Evolutionary conservation across 1,140 invertebrate genomes (phyloP).

Genomic region (Drepana arcuata): DNA sequence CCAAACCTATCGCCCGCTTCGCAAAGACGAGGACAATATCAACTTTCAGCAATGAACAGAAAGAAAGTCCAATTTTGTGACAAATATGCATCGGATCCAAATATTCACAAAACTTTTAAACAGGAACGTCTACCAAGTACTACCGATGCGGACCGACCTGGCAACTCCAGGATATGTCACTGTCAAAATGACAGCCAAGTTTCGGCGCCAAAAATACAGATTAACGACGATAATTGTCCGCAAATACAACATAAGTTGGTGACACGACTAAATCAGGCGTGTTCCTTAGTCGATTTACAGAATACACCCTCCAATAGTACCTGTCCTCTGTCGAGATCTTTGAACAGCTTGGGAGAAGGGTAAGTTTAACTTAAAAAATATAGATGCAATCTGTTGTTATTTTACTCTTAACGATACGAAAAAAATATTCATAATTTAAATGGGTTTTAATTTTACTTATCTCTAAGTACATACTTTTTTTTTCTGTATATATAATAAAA

Average conservation of each 20-base stretch:
- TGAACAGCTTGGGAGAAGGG: conserved; percentile 36
- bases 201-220: conserved; percentile 25
- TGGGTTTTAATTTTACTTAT: no score
- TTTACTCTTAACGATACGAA: neutral
- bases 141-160: conserved; percentile 3
- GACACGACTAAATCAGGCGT: conserved; percentile 35
- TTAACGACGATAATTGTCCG: conserved; percentile 17
- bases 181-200: conserved; percentile 19
- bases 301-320: conserved; percentile 21
- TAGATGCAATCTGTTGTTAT: neutral
- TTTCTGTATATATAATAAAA: neutral
- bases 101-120: conserved; percentile 25
- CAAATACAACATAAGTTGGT: conserved; percentile 39
- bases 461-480: no score
- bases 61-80: conserved; percentile 35
- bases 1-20: conserved; percentile 39
- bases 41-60: conserved; percentile 46
- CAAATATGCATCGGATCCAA: conserved; percentile 48
- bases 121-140: conserved; percentile 9
- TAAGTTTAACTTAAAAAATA: conserved; percentile 17
- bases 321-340: conserved; percentile 32
- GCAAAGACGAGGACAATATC: conserved; percentile 42
- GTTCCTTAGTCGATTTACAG: conserved; percentile 45
- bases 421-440: neutral
- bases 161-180: conserved; percentile 24